Evolutionary conservation across 2,113 vertebrate genomes (phyloP), one percentile per base, ranked within the genome.

Genomic region (Antechinus flavipes): DNA sequence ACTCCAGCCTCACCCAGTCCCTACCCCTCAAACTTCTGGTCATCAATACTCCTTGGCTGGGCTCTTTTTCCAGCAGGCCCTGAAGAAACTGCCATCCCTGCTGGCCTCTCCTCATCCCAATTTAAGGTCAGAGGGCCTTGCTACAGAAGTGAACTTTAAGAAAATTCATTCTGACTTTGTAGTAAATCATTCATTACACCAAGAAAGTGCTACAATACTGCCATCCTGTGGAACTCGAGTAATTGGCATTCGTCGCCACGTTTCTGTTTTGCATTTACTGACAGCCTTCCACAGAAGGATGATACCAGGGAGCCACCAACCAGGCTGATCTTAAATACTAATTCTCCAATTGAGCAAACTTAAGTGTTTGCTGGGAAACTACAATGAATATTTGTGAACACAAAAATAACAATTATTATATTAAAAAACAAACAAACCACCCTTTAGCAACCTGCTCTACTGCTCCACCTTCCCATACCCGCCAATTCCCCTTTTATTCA

Each of bases 201-300:
- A 97, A 94, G 94, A 94, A 96, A 97, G 96, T 95, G 96, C 95
- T 97, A 93, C 98, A 98, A 99, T 96, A 98, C 97, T 99, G 98
- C 98, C 99, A 99, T 98, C 98, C 97, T 98, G 98, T 99, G 99
- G 98, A 98, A 98, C 49, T 95, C 96, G 35, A 97, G 91, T 91
- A 96, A 96, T 25, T 93, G 93, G 54, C n/a, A 89, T 94, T 97
- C 91, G 95, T 55, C 93, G 49, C 6, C 76, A 46, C 14, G 54
- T 47, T 92, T 56, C 35, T 5, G 49, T 52, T 97, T 94, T 22
- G 30, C 50, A 49, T 84, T 30, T 94, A 25, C 93, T 96, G 47
- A 7, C 93, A 92, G 94, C 96, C n/a, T 95, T 54, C 6, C 91
- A 2, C 55, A 5, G 53, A 95, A 96, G 30, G 56, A 92, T 76